phyloP scores from a whole-genome alignment of 2,888 invertebrate genomes.

The Latheticus oryzae region DNA sequence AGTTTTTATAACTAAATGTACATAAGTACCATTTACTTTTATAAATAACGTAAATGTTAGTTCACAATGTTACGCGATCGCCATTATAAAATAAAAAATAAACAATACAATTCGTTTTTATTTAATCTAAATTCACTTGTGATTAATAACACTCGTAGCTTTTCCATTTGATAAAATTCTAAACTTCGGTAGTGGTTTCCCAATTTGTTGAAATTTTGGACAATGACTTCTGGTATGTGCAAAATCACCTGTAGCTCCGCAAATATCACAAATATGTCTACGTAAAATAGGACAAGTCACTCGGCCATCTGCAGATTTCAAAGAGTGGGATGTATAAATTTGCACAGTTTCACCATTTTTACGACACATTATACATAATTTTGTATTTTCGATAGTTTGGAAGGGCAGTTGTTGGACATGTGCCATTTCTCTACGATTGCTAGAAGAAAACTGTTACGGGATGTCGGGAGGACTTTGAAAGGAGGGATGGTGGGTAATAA shows the following conservation, averaged over 20 bases:
- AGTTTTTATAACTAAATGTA: conserved; percentile 61
- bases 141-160: conserved; percentile 2
- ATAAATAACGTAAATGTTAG: conserved; percentile 60
- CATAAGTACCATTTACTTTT: conserved; percentile 62
- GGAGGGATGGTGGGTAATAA: conserved; percentile 11
- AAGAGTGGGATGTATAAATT: conserved; percentile 34
- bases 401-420: background rate
- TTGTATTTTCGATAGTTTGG: background rate
- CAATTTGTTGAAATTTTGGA: conserved; percentile 25
- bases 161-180: conserved; percentile 39
- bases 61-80: conserved; percentile 58
- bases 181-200: conserved; percentile 22
- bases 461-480: conserved; percentile 6
- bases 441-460: background rate
- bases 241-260: conserved; percentile 43
- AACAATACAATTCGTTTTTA: background rate
- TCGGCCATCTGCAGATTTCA: conserved; percentile 36
- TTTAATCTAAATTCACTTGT: conserved; percentile 15
- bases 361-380: conserved; percentile 38
- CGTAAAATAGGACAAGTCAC: conserved; percentile 42
- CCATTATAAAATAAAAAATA: conserved; percentile 52
- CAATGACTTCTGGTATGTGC: conserved; percentile 45
- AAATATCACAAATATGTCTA: conserved; percentile 39
- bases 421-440: background rate
- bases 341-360: conserved; percentile 40